Conservation (phyloP, 2,113 vertebrate genomes). For the Gorilla gorilla region DNA sequence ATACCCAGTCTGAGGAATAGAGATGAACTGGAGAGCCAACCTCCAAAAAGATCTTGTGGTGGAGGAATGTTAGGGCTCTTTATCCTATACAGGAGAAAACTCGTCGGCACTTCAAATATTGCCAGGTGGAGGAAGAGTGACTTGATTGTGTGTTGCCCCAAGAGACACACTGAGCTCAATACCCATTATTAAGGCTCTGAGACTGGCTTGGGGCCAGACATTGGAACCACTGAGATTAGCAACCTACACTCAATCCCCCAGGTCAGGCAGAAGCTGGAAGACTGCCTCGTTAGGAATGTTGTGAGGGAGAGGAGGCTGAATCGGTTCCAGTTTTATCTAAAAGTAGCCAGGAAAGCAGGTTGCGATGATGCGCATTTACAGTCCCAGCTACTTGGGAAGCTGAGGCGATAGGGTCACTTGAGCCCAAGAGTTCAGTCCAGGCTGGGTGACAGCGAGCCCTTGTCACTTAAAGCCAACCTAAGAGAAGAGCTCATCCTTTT, state of each 20-base stretch:
- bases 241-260: not conserved
- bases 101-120: not conserved
- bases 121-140: not conserved
- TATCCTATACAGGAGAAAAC: not conserved
- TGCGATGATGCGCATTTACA: rapidly evolving
- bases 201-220: not conserved
- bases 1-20: not conserved
- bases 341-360: not conserved
- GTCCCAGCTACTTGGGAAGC: not conserved
- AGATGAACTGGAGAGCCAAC: not conserved
- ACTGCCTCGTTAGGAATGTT: not conserved
- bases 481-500: not conserved
- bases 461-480: not conserved
- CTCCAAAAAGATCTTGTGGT: not conserved
- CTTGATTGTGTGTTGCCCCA: not conserved
- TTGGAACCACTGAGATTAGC: not conserved
- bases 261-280: not conserved
- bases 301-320: not conserved
- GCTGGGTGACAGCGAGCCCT: not conserved
- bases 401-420: not conserved
- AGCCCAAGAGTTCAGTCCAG: not conserved
- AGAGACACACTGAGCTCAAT: not conserved
- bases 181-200: not conserved
- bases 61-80: not conserved
- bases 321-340: not conserved